Base-by-base conservation (phyloP, 2,888 invertebrate genomes). In the Heteromurus nitidus region DNA sequence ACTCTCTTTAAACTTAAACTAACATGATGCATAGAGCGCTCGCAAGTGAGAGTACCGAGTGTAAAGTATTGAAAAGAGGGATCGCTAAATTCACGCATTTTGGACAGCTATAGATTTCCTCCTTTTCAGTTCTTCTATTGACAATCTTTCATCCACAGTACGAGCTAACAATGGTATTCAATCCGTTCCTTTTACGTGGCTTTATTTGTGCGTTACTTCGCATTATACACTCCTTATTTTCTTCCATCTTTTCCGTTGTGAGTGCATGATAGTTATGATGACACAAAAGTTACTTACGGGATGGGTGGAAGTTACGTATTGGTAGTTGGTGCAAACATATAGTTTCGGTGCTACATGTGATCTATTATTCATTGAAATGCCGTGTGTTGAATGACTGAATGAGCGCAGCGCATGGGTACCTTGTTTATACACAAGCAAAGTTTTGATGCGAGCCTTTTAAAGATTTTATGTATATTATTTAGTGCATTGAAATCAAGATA, bases 401-500 rank as follows among this genome's bases (percentile, higher is more conserved):
- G 69, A 70, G 30, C 36, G 69, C 24, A 53, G 50, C 70, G 62
- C 50, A 62, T 36, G 60, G 47, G 67, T 47, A 67, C 58, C 20
- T 65, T 50, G 58, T 9, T 53, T 60, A 3, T 9, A 9, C 13
- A 47, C 5, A 24, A 22, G 22, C 28, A 22, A 22, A 11, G 7
- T 55, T 3, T 55, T 11, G 3, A 31, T 64, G 64, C 5, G 64
- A 64, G 26, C 36, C 31, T 36, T 64, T 64, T 31, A 64, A 64
- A 64, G 22, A 20, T 5, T 31, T 36, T 60, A 36, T 64, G 36
- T 31, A 42, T 42, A n/a, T n/a, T 42, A 55, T 53, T 62, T 68
- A 30, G n/a, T 30, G 60, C 64, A 69, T 69, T 69, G 69, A 77
- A 69, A 69, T 77, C 77, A 69, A 77, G 77, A 77, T 69, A 77